These are phyloP conservation scores for Dryoscopus gambensis DNA, from an alignment of 2,113 vertebrate genomes.

Conservation along the genomic window DNA sequence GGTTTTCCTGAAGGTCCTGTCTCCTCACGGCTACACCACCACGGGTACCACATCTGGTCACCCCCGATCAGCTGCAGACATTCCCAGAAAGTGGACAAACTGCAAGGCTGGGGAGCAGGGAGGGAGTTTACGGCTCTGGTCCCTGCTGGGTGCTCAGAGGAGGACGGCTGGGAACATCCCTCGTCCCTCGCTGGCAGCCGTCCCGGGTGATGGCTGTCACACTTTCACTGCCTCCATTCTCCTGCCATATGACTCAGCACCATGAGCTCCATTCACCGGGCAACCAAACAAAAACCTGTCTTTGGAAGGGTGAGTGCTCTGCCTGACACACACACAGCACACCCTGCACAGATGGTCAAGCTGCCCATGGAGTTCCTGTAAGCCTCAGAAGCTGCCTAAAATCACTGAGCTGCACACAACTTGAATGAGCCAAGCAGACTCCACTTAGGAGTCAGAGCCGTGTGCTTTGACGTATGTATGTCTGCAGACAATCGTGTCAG, in stretches of 20 bases:
- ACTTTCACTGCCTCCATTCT: not conserved
- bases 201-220: rapidly evolving
- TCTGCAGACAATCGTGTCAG: not conserved
- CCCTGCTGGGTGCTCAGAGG: not conserved
- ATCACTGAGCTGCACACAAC: not conserved
- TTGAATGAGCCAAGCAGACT: not conserved
- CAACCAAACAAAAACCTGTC: not conserved
- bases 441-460: not conserved
- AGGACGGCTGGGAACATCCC: not conserved
- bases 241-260: not conserved
- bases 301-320: not conserved
- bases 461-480: not conserved
- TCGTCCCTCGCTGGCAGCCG: not conserved
- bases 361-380: not conserved
- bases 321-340: not conserved
- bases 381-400: not conserved
- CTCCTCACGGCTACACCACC: not conserved
- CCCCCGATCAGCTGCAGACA: not conserved
- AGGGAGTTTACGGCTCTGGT: not conserved
- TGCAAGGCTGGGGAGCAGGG: not conserved
- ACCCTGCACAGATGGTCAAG: not conserved
- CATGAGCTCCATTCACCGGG: not conserved
- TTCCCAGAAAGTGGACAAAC: not conserved
- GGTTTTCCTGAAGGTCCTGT: not conserved
- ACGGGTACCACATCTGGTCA: not conserved